Base-by-base conservation (phyloP, 2,888 invertebrate species). In the Geophilus truncorum region DNA sequence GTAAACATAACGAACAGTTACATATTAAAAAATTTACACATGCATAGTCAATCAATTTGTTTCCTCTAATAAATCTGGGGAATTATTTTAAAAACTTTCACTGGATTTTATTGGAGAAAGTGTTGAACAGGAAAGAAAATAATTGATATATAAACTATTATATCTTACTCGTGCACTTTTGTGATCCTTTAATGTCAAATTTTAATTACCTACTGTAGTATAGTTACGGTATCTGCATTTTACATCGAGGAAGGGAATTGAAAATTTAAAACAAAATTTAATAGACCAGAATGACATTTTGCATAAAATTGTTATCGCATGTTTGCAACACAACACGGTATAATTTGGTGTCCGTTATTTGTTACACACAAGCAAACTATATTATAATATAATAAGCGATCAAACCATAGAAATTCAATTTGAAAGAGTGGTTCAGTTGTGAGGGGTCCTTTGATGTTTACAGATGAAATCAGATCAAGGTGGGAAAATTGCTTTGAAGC, bases 401-500 rank as follows among this genome's bases (percentile, higher is more conserved):
- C 18, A 51, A 51, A 28, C 70, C 15, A 70, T 70, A 70, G 70
- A 70, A 70, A 70, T 70, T 70, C 70, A 70, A 70, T 70, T 70
- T 70, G 2, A 51, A 70, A 70, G 25, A 70, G 70, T 70, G 28
- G 25, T 12, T 70, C 70, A 28, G 25, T 70, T 70, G 70, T 28
- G 0, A 28, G 25, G 28, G 25, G 25, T 70, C 25, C 28, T 70
- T 70, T 28, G 25, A 70, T 70, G 70, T 70, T 70, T 70, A 70
- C 70, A 70, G 70, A 28, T 70, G 70, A 70, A 70, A 70, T 70
- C 28, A 70, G 70, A 70, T 70, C 70, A 70, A 70, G 70, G 70
- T 70, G 70, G 70, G 70, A 70, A 70, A 70, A 70, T 70, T 70
- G 70, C 70, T 70, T 70, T 28, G 70, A 70, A 70, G 70, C 70